Evolutionary conservation across 2,113 vertebrate species (phyloP).

Genomic region (Lagopus muta): DNA sequence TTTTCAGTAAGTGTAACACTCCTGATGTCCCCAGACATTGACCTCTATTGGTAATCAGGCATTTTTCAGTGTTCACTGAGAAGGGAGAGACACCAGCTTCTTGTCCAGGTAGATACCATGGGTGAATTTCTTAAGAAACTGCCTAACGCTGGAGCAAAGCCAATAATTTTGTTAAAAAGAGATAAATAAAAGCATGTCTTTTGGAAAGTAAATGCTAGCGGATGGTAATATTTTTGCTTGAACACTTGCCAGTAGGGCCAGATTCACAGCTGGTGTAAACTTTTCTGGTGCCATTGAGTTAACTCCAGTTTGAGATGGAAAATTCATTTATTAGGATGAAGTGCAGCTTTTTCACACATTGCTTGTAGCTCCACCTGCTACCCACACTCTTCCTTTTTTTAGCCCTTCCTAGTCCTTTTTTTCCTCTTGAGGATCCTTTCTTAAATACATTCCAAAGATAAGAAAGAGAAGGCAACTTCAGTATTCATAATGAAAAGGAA

Average conservation of each 20-base stretch:
- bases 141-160: neutral
- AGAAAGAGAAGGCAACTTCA: neutral
- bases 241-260: neutral
- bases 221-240: conserved; percentile 46
- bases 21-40: neutral
- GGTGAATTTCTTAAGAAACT: neutral
- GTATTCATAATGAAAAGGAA: neutral
- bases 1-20: neutral
- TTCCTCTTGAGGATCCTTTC: neutral
- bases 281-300: neutral
- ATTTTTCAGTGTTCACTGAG: neutral
- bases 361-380: conserved; percentile 4
- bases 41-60: neutral
- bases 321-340: conserved; percentile 33
- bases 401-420: neutral
- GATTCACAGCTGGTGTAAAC: conserved; percentile 34
- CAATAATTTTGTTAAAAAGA: neutral
- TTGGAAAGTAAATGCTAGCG: neutral
- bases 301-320: conserved; percentile 9
- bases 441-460: neutral
- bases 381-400: neutral
- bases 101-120: neutral
- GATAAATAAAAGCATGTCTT: conserved; percentile 18
- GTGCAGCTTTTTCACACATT: neutral
- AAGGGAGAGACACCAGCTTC: neutral